Evolutionary conservation across 2,888 invertebrate species (phyloP), one percentile per base, ranked within the genome.

Genomic region (Trissolcus japonicus): DNA sequence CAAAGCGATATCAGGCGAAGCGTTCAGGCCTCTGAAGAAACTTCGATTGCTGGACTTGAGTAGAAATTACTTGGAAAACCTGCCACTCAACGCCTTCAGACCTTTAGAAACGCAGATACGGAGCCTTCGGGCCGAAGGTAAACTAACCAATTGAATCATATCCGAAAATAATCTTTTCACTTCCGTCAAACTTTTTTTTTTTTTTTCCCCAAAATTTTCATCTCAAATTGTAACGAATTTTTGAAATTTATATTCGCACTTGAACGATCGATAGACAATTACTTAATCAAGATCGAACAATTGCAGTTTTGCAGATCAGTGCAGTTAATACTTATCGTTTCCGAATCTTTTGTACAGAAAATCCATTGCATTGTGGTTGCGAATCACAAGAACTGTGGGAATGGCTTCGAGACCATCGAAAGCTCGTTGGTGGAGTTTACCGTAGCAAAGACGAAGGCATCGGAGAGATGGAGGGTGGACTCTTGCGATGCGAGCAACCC

Each of bases 311-410:
- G 13, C 9, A 40, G 14, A 41, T 56, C n/a, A 56, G 19, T 25
- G 11, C 13, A 16, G 7, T n/a, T 41, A 17, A 56, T 41, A 17
- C 17, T 41, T 41, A 17, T 41, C 41, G 29, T 13, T 40, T 41
- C n/a, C 4, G 25, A 25, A 25, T 25, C 25, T 51, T 40, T 46
- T 68, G n/a, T 43, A 19, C 92, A 95, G 96, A 95, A 87, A 97
- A 97, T 90, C 97, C 97, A 48, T 91, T 97, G 82, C 94, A 94
- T 79, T 98, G 98, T 89, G 95, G 94, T 85, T 98, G 98, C 89
- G 95, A 96, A 87, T 94, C 96, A 69, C 95, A 96, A 89, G 95
- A 96, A 87, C 91, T 97, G 59, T 96, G 97, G 95, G 95, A 94
- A 90, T 98, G 97, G 97, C 91, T 97, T 87, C 92, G 95, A 85